Percentiles rank a stretch among this genome's conserved stretches.
phyloP scores from a whole-genome alignment of 2,888 invertebrate species.

The Leucophenga maculata region DNA sequence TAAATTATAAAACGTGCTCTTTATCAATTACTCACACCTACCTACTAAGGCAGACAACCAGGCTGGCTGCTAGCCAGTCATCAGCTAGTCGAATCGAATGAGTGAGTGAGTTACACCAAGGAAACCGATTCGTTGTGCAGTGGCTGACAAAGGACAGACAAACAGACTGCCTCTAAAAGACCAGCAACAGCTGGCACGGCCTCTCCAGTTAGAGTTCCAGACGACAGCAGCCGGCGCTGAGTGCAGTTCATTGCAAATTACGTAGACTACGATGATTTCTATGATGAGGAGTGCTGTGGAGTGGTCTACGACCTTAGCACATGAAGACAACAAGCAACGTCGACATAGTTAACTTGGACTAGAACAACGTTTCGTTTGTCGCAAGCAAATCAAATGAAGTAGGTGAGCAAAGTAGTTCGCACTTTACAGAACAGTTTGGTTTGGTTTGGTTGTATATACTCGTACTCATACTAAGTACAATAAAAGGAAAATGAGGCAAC shows the following conservation, averaged over 20 bases:
- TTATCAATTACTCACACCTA: constrained; percentile 46
- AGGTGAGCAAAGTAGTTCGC: constrained; percentile 21
- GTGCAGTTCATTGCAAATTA: constrained; percentile 8
- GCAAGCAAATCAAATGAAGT: not conserved
- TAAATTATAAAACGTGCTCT: constrained; percentile 41
- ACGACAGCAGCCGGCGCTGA: not conserved
- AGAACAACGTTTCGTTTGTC: too few relatives aligned
- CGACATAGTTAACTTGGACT: too few relatives aligned
- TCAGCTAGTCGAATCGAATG: too few relatives aligned
- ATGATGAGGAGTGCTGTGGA: not conserved
- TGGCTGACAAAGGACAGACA: constrained; percentile 26
- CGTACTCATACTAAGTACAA: not conserved
- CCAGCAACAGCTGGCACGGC: not conserved
- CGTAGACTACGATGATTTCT: not conserved
- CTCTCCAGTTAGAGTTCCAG: not conserved
- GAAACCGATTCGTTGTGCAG: constrained; percentile 20
- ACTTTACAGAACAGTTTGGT: not conserved
- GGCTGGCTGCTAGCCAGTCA: not conserved
- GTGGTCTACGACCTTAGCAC: constrained; percentile 9
- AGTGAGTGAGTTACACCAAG: too few relatives aligned
- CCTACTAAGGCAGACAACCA: not conserved
- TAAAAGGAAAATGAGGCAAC: not conserved
- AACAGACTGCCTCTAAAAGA: too few relatives aligned
- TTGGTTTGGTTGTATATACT: not conserved
- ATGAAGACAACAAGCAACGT: not conserved